Conservation (phyloP, 2,113 vertebrate species). For the Neotoma lepida region DNA sequence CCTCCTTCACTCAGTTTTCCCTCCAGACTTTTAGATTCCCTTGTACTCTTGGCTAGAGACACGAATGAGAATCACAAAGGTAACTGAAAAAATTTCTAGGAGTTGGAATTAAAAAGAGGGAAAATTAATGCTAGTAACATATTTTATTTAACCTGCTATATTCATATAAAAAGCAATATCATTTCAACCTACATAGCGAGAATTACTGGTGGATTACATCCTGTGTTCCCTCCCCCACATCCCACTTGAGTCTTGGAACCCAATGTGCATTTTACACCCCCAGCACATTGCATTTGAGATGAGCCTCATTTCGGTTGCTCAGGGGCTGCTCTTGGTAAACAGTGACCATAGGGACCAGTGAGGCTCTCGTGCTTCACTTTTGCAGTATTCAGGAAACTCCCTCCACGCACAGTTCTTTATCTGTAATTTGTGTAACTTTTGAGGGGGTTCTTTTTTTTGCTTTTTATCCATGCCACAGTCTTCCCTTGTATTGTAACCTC, state of each 20-base stretch:
- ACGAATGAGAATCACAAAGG: neutral
- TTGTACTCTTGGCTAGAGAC: neutral
- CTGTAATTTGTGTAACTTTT: neutral
- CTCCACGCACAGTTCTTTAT: neutral
- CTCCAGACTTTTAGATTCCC: neutral
- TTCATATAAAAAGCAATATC: neutral
- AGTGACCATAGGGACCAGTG: too few relatives aligned
- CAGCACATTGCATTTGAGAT: neutral
- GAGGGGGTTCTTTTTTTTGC: neutral
- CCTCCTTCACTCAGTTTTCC: constrained; percentile 1
- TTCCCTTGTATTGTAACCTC: neutral
- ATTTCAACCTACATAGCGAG: neutral
- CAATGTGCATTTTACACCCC: neutral
- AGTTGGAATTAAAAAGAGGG: neutral
- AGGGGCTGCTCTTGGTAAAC: neutral
- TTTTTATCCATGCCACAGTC: neutral
- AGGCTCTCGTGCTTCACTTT: neutral
- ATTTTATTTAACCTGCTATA: neutral
- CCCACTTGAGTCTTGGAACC: neutral
- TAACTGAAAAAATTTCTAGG: neutral
- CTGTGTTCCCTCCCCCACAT: neutral
- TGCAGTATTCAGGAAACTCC: neutral
- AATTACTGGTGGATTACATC: neutral
- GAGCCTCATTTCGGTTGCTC: neutral
- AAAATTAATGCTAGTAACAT: constrained; percentile 1